Evolutionary conservation across 2,113 vertebrate genomes (phyloP), one percentile per base, ranked within the genome.

Genomic region (Damaliscus lunatus): DNA sequence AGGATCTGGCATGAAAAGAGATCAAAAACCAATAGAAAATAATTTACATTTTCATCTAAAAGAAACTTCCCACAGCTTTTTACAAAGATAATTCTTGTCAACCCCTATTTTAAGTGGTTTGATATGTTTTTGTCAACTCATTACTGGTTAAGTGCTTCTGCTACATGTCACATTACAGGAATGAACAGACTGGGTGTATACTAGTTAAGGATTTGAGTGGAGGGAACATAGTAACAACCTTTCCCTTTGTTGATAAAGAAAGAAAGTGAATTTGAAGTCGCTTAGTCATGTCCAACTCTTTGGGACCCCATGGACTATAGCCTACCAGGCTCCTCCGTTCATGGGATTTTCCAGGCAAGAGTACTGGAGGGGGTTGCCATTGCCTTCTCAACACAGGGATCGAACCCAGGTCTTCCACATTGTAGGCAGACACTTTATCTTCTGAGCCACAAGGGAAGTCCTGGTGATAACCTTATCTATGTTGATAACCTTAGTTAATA

Each of bases 31-130:
- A 83, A 80, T 74, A 90, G 14, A 88, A 88, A 88, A 60, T 23
- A 93, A 59, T 43, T 57, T 57, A 31, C 52, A 92, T 78, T 85
- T 88, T 80, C 60, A 25, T 85, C 16, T 80, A 97, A 36, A 50
- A 50, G 48, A 50, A 50, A 50, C 48, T 50, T 67, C 52, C 14
- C 36, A 82, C 3, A 78, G 36, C 19, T 36, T 67, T 91, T 83
- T 78, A 88, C 31, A 64, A 84, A 88, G n/a, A 46, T 62, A 71
- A 93, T 96, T 87, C 19, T 83, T 97, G 59, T n/a, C 8, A 87
- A 82, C 3, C 15, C 10, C 10, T 55, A 23, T 60, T 86, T 97
- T 57, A 83, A 93, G 91, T 53, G 2, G 25, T 19, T 53, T 62
- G 31, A 64, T 84, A 40, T 67, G 23, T 83, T 95, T 94, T 88